A percentile compares a stretch with the other conserved stretches of the same genome.
Conservation (phyloP, 2,888 invertebrate species). For the Philereme transversata region DNA sequence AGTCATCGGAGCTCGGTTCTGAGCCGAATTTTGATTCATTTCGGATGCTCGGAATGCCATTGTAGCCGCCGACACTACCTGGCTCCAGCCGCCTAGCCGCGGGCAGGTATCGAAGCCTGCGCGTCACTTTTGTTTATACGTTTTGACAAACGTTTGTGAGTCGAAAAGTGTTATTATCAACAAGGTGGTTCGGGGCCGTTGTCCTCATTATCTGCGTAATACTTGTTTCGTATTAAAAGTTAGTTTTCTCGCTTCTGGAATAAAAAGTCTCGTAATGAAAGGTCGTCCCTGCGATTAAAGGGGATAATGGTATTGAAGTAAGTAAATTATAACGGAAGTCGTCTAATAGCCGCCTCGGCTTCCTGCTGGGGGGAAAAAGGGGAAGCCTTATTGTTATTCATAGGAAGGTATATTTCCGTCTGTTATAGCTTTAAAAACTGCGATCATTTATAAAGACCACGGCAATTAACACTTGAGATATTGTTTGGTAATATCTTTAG, state of each 20-base stretch:
- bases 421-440: slow-evolving; percentile 46
- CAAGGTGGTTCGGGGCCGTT: slow-evolving; percentile 59
- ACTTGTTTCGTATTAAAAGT: slow-evolving; percentile 44
- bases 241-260: slow-evolving; percentile 21
- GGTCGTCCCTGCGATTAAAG: slow-evolving; percentile 43
- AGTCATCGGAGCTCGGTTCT: slow-evolving; percentile 56
- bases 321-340: slow-evolving; percentile 61
- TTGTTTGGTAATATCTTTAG: slow-evolving; percentile 33
- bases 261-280: slow-evolving; percentile 42
- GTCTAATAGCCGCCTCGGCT: slow-evolving; percentile 54
- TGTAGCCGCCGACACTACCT: slow-evolving; percentile 74
- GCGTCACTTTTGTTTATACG: slow-evolving; percentile 65
- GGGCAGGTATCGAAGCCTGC: slow-evolving; percentile 37
- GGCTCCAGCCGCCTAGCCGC: slow-evolving; percentile 55
- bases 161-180: slow-evolving; percentile 71
- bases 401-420: slow-evolving; percentile 50
- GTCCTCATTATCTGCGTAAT: slow-evolving; percentile 50
- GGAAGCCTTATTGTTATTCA: slow-evolving; percentile 61
- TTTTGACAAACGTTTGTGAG: slow-evolving; percentile 71
- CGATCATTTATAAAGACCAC: slow-evolving; percentile 50
- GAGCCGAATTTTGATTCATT: slow-evolving; percentile 79
- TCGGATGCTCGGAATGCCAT: slow-evolving; percentile 80
- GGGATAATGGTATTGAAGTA: slow-evolving; percentile 49
- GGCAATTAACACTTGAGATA: slow-evolving; percentile 50
- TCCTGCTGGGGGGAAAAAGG: slow-evolving; percentile 47